phyloP scores from a whole-genome alignment of 2,113 vertebrate species.

The Fulica atra region DNA sequence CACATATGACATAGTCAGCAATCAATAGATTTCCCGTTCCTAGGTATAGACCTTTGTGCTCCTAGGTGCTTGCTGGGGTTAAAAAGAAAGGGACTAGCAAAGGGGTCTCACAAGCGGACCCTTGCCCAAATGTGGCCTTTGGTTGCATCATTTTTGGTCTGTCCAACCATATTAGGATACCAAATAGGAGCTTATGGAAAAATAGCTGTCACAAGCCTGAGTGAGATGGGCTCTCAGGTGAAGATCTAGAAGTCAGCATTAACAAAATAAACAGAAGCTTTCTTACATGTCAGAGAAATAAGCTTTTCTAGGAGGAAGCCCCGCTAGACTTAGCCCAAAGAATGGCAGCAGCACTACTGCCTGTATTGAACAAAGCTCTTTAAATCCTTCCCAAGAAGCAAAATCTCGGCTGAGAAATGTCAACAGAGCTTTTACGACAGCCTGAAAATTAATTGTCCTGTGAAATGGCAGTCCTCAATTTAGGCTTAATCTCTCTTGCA shows the following conservation, averaged over 20 bases:
- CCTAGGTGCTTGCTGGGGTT: background rate
- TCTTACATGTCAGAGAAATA: background rate
- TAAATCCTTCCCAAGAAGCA: background rate
- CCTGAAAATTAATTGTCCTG: slow-evolving; percentile 45
- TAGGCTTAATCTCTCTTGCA: slow-evolving; percentile 41
- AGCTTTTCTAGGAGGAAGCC: background rate
- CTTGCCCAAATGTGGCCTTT: background rate
- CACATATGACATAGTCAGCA: background rate
- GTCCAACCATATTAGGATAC: background rate
- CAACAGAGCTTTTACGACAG: slow-evolving; percentile 15
- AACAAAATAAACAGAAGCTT: background rate
- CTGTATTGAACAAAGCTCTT: background rate
- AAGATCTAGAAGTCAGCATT: background rate
- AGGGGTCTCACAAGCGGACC: background rate
- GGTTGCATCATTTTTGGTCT: background rate
- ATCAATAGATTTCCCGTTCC: background rate
- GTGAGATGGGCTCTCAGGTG: background rate
- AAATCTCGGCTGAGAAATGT: slow-evolving; percentile 47
- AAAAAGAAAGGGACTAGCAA: background rate
- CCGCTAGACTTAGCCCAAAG: background rate
- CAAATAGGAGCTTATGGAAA: rapidly evolving
- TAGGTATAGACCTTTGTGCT: background rate
- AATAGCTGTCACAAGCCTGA: background rate
- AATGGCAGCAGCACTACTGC: background rate
- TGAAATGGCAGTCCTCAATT: slow-evolving; percentile 52